Percentiles rank a stretch among this genome's conserved stretches.
Conservation (phyloP, 2,888 invertebrate genomes). For the Standfussiana lucernea region DNA sequence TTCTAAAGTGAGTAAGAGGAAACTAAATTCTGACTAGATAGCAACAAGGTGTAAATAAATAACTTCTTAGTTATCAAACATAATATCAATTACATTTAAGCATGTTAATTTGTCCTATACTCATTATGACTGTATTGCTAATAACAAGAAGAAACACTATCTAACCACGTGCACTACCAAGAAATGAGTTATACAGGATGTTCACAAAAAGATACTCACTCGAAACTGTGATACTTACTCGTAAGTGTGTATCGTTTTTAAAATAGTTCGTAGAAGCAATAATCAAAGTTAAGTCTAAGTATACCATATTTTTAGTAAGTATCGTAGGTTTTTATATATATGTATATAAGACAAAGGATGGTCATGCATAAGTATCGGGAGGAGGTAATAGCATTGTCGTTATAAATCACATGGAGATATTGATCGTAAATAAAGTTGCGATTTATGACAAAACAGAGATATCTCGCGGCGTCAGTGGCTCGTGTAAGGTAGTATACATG, state of each 20-base stretch:
- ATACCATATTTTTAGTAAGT: slow-evolving; percentile 53
- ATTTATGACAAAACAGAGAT: slow-evolving; percentile 86
- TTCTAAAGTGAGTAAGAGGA: neutral
- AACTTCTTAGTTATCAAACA: slow-evolving; percentile 6
- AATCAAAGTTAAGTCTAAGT: no score
- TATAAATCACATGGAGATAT: slow-evolving; percentile 85
- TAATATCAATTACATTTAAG: neutral
- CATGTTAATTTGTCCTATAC: slow-evolving; percentile 42
- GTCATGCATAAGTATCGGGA: slow-evolving; percentile 71
- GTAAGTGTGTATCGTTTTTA: neutral
- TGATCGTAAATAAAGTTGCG: slow-evolving; percentile 85
- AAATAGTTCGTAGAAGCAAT: slow-evolving; percentile 16
- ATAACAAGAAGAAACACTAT: slow-evolving; percentile 25
- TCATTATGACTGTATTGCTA: slow-evolving; percentile 21
- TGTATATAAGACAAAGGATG: slow-evolving; percentile 73
- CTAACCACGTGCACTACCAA: slow-evolving; percentile 28
- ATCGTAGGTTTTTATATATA: no score
- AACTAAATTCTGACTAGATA: neutral
- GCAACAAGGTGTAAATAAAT: neutral
- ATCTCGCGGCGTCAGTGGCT: slow-evolving; percentile 74
- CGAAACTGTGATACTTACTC: no score
- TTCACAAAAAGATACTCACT: slow-evolving; percentile 28
- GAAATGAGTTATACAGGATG: slow-evolving; percentile 41
- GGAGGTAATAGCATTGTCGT: slow-evolving; percentile 82
- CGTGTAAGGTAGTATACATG: slow-evolving; percentile 67